Conservation (phyloP, 2,113 vertebrate genomes). For the Syngnathus floridae region DNA sequence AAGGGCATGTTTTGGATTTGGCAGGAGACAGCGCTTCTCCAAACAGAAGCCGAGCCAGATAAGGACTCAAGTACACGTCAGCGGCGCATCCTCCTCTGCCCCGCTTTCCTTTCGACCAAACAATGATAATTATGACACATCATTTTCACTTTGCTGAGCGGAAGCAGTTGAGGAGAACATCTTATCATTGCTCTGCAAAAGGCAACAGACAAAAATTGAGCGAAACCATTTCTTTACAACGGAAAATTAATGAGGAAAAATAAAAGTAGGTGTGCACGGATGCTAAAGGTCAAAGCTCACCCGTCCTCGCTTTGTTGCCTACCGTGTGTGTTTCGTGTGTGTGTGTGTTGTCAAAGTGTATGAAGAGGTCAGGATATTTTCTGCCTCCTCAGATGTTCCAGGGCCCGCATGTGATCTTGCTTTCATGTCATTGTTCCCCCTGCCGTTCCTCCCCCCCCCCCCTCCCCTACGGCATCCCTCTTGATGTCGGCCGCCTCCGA, state of each 20-base stretch:
- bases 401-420: conserved; percentile 61
- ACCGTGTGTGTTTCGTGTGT: conserved; percentile 17
- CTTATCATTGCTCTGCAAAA: background rate
- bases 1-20: background rate
- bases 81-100: conserved; percentile 34
- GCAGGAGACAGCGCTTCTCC: background rate
- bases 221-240: no score
- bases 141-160: background rate
- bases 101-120: conserved; percentile 43
- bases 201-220: background rate
- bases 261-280: conserved; percentile 1
- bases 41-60: conserved; percentile 33
- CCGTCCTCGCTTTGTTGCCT: conserved; percentile 49
- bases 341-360: conserved; percentile 13
- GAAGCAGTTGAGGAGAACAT: background rate
- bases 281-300: conserved; percentile 49
- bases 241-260: background rate
- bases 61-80: conserved; percentile 20
- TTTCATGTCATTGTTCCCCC: conserved; percentile 71
- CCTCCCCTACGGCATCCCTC: conserved; percentile 21
- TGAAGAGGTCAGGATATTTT: conserved; percentile 64
- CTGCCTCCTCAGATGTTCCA: conserved; percentile 62
- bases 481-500: conserved; percentile 51
- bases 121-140: conserved; percentile 12
- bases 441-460: conserved; percentile 20